These are phyloP conservation scores for Lates japonicus DNA, from an alignment of 2,797 vertebrate species.

Conservation along the genomic window DNA sequence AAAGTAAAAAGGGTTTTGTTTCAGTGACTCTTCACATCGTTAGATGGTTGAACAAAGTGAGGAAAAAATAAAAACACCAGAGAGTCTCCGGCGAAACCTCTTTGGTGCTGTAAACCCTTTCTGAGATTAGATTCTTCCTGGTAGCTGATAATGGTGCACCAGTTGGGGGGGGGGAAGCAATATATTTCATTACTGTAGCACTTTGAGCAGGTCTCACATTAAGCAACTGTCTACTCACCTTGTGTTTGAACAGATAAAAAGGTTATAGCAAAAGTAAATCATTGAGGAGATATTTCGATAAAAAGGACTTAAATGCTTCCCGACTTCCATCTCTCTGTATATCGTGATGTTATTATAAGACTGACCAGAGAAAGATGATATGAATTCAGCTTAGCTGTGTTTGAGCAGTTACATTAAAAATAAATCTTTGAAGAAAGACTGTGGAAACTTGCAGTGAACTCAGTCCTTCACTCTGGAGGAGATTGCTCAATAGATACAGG, in stretches of 20 bases:
- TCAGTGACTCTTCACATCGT: constrained; percentile 6
- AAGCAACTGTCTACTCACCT: constrained; percentile 54
- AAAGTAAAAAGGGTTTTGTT: constrained; percentile 22
- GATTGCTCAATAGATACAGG: constrained; percentile 5
- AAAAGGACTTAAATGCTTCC: constrained; percentile 36
- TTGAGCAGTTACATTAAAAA: constrained; percentile 39
- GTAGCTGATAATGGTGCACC: constrained; percentile 33
- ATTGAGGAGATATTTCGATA: constrained; percentile 40
- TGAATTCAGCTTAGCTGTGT: constrained; percentile 28
- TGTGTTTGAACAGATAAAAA: constrained; percentile 64
- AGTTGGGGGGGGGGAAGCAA: constrained; percentile 8
- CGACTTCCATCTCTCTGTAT: constrained; percentile 11
- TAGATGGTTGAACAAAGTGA: constrained; percentile 30
- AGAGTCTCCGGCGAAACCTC: constrained; percentile 37
- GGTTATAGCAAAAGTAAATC: constrained; percentile 48
- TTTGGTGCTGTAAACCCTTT: constrained; percentile 26
- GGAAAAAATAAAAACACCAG: not conserved
- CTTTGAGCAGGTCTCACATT: constrained; percentile 50
- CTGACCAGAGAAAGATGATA: constrained; percentile 34
- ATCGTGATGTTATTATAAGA: constrained; percentile 24
- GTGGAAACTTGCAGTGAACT: constrained; percentile 29
- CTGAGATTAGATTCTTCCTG: constrained; percentile 52
- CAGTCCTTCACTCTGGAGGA: constrained; percentile 11
- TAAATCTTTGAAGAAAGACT: constrained; percentile 37
- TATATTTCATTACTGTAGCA: constrained; percentile 59